A percentile compares a stretch with the other conserved stretches of the same genome.
Evolutionary conservation across 1,140 invertebrate genomes (phyloP).

Genomic region (Drosophila ercepeae): DNA sequence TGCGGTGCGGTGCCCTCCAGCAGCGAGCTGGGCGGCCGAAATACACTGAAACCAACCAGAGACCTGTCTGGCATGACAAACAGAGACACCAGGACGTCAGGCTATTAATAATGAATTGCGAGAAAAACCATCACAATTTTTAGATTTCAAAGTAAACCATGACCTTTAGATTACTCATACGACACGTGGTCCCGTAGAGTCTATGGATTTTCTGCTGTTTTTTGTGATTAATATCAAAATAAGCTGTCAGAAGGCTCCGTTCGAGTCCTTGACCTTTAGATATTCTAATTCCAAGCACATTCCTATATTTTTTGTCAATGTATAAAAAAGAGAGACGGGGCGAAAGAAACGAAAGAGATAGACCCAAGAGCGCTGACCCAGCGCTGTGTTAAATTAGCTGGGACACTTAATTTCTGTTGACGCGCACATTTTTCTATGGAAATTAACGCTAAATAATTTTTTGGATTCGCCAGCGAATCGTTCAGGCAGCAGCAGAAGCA

Average conservation of each 20-base stretch:
- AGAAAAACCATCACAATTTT: too few relatives aligned
- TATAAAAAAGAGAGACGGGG: not conserved
- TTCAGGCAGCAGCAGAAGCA: conserved; percentile 28
- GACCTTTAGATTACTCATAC: not conserved
- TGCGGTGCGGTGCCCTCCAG: conserved; percentile 50
- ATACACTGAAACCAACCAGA: conserved; percentile 9
- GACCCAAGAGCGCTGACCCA: conserved; percentile 42
- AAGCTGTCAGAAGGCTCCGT: not conserved
- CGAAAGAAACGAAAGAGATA: conserved; percentile 1
- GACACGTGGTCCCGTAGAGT: not conserved
- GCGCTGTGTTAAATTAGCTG: conserved; percentile 78
- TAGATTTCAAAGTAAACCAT: not conserved
- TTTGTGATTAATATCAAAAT: not conserved
- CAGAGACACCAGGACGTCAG: not conserved
- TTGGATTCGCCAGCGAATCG: conserved; percentile 65
- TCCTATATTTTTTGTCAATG: conserved; percentile 4
- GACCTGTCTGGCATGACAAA: not conserved
- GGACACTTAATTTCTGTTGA: conserved; percentile 82
- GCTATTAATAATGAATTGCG: too few relatives aligned
- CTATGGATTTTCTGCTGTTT: too few relatives aligned
- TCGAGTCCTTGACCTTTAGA: not conserved
- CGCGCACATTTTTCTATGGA: conserved; percentile 81
- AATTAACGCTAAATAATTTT: conserved; percentile 82
- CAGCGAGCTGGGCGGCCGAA: conserved; percentile 8
- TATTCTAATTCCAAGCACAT: not conserved